phyloP scores from a whole-genome alignment of 2,113 vertebrate species.

The Leptobrachium leishanense region DNA sequence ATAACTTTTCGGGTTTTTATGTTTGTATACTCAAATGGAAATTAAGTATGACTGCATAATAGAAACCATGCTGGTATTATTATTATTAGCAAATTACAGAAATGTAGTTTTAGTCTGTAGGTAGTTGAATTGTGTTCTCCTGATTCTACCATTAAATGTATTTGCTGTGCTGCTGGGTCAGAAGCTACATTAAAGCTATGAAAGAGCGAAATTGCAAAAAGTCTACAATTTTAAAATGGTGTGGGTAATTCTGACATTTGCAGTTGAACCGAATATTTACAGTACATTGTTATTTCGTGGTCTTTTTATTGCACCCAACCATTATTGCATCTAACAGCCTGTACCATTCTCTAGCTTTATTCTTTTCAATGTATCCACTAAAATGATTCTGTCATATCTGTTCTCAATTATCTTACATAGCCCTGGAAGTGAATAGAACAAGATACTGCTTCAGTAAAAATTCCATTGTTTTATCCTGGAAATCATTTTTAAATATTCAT shows the following conservation, averaged over 20 bases:
- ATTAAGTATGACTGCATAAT: conserved; percentile 40
- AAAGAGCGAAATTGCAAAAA: conserved; percentile 43
- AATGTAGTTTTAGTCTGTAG: conserved; percentile 34
- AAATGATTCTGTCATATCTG: conserved; percentile 39
- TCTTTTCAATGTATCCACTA: conserved; percentile 36
- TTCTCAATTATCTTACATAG: conserved; percentile 25
- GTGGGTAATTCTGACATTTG: conserved; percentile 47
- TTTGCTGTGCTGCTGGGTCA: conserved; percentile 35
- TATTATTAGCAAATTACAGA: conserved; percentile 45
- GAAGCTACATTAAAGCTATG: conserved; percentile 36
- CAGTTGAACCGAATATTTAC: conserved; percentile 43
- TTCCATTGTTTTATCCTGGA: conserved; percentile 1
- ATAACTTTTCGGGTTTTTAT: conserved; percentile 34
- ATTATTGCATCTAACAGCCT: conserved; percentile 43
- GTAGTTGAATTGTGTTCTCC: conserved; percentile 39
- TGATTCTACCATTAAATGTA: conserved; percentile 45
- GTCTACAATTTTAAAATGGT: conserved; percentile 42
- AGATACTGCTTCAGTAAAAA: conserved; percentile 8
- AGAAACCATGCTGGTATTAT: conserved; percentile 46
- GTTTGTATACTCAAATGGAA: conserved; percentile 33
- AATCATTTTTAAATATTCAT: neutral
- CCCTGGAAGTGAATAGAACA: conserved; percentile 22
- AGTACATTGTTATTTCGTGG: conserved; percentile 43
- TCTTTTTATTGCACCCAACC: conserved; percentile 43
- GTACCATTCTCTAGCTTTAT: conserved; percentile 37